Percentiles rank a stretch among this genome's conserved stretches.
These are phyloP conservation scores for Drosophila sechellia DNA, from an alignment of 1,140 invertebrate species.

Conservation along the genomic window DNA sequence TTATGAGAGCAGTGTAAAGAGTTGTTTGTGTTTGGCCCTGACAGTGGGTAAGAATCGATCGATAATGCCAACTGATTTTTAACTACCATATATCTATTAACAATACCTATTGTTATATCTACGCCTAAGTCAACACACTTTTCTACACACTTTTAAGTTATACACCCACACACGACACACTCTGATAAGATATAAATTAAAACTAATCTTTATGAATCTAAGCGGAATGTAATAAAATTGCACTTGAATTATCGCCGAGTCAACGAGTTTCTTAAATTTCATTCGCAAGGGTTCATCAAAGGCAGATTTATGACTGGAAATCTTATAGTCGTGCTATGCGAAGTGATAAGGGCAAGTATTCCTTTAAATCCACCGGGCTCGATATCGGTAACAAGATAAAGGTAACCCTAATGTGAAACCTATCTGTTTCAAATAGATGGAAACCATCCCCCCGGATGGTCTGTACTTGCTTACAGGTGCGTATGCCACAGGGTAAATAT, in stretches of 20 bases:
- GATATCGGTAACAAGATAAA: background rate
- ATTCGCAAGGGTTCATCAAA: too few species aligned
- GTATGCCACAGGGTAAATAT: too few species aligned
- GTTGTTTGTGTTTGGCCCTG: slow-evolving; percentile 45
- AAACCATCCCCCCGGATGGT: too few species aligned
- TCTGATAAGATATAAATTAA: slow-evolving; percentile 44
- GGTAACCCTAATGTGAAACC: background rate
- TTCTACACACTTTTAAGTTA: slow-evolving; percentile 53
- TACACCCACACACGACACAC: slow-evolving; percentile 39
- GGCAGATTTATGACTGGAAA: background rate
- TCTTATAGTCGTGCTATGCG: background rate
- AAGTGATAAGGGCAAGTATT: background rate
- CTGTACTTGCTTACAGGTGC: too few species aligned
- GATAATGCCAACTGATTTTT: slow-evolving; percentile 28
- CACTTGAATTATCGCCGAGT: slow-evolving; percentile 36
- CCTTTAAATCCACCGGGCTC: background rate
- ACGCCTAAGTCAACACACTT: slow-evolving; percentile 32
- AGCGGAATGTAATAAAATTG: slow-evolving; percentile 72
- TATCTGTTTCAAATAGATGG: too few species aligned
- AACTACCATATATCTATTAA: slow-evolving; percentile 17
- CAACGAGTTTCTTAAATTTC: slow-evolving; percentile 1
- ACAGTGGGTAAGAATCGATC: slow-evolving; percentile 68
- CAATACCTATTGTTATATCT: slow-evolving; percentile 35
- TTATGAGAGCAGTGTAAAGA: slow-evolving; percentile 43
- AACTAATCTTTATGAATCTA: slow-evolving; percentile 53